Conservation (phyloP, 53 echinoderm and acorn worm genomes). For the Antedon mediterranea region DNA sequence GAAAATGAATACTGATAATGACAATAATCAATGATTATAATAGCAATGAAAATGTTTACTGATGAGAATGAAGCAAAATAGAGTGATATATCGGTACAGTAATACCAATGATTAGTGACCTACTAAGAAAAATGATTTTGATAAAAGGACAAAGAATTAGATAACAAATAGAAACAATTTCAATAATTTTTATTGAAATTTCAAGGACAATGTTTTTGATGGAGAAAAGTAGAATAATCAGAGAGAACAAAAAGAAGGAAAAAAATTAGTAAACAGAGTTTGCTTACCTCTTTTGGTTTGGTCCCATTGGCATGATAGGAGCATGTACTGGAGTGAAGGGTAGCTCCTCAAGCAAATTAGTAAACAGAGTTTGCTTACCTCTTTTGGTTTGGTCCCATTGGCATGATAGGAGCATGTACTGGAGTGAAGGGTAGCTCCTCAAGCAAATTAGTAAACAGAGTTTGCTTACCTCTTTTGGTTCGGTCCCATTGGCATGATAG, state of each 20-base stretch:
- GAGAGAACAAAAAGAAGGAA: neutral
- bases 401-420: too few species aligned
- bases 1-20: neutral
- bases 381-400: neutral
- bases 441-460: neutral
- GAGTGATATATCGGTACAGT: too few species aligned
- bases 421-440: too few species aligned
- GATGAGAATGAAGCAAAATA: too few species aligned
- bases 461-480: neutral
- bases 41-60: too few species aligned
- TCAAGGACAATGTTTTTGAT: neutral
- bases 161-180: too few species aligned
- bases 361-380: neutral
- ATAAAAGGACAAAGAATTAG: neutral
- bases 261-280: neutral
- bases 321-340: too few species aligned
- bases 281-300: neutral
- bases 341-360: conserved; percentile 27
- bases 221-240: neutral
- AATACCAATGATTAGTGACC: too few species aligned
- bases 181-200: too few species aligned
- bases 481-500: neutral
- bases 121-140: neutral
- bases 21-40: too few species aligned
- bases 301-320: conserved; percentile 1